These are phyloP conservation scores for Grantiella picta DNA, from an alignment of 2,113 vertebrate genomes.

Conservation along the genomic window DNA sequence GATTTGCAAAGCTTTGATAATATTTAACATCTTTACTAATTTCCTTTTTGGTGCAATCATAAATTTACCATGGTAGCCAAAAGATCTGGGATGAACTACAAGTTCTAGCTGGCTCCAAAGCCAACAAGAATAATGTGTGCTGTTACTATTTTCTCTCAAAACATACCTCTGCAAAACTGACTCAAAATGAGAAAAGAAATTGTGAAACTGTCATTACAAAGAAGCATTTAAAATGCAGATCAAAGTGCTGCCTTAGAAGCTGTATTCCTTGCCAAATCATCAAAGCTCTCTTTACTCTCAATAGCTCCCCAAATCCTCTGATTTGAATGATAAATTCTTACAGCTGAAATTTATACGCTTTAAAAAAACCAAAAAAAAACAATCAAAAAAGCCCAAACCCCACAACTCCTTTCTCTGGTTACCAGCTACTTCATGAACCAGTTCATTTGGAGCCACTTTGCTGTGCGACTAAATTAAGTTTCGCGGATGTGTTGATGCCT, in stretches of 20 bases:
- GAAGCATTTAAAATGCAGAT: conserved; percentile 56
- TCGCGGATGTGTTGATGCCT: background rate
- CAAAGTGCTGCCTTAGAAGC: conserved; percentile 25
- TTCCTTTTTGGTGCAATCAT: conserved; percentile 44
- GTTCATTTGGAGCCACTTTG: background rate
- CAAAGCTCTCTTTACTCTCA: conserved; percentile 32
- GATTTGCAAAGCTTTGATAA: conserved; percentile 51
- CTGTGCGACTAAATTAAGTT: background rate
- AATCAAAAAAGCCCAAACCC: background rate
- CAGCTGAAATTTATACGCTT: background rate
- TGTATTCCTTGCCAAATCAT: conserved; percentile 36
- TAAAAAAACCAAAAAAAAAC: background rate
- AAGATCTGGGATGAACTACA: conserved; percentile 59
- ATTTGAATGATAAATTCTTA: conserved; percentile 17
- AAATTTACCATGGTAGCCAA: conserved; percentile 39
- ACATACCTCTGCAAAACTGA: conserved; percentile 5
- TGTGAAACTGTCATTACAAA: conserved; percentile 46
- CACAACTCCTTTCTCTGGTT: background rate
- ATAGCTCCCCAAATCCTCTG: conserved; percentile 29
- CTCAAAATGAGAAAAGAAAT: conserved; percentile 9
- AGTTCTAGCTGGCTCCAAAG: conserved; percentile 41
- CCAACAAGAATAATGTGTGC: background rate
- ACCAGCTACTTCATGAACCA: background rate
- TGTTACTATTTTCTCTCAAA: conserved; percentile 52
- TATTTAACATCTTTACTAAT: conserved; percentile 57